Base-by-base conservation (phyloP, 2,888 invertebrate genomes). In the Caenorhabditis drosophilae region DNA sequence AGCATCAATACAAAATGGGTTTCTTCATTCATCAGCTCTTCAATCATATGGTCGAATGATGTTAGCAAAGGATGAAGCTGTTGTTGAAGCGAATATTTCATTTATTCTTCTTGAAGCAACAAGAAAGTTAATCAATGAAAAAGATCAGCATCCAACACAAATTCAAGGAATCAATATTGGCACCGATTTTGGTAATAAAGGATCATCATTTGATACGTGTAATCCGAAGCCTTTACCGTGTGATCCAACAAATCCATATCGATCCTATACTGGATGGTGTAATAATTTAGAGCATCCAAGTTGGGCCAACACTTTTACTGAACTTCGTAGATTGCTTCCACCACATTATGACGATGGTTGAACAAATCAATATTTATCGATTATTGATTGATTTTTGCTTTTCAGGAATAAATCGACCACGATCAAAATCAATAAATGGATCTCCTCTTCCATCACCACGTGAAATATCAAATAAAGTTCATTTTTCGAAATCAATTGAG, bases 391-490 rank as follows among this genome's bases (percentile, higher is more conserved):
- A 4, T 40, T 20, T 18, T 52, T 57, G 16, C 16, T 9, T 25
- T 61, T 12, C 40, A 73, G 77, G 72, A 12, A 67, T 80, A 12
- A 72, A 76, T 20, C 31, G 59, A 4, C 81, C 82, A 7, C 63
- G 82, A n/a, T 55, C 62, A 1, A 53, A 40, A n/a, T 48, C 69
- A 4, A 57, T 56, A 9, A 54, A 59, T 26, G 76, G 79, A 15
- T 86, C 86, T 0, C 88, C 89, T 0, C 85, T 95, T 20, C 94
- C 94, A 0, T 92, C 92, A 25, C 92, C 94, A 0, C 87, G 95
- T 38, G 87, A 90, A 0, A 89, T 95, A 35, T 93, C 93, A 0
- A 90, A 92, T 0, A 89, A 90, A 0, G 90, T 95, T 47, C 95
- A 95, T 84, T 47, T 70, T 26, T 69, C 76, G 16, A 51, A 42